These are phyloP conservation scores for Axea sp. DNA, from an alignment of 2,888 invertebrate species.

Conservation along the genomic window DNA sequence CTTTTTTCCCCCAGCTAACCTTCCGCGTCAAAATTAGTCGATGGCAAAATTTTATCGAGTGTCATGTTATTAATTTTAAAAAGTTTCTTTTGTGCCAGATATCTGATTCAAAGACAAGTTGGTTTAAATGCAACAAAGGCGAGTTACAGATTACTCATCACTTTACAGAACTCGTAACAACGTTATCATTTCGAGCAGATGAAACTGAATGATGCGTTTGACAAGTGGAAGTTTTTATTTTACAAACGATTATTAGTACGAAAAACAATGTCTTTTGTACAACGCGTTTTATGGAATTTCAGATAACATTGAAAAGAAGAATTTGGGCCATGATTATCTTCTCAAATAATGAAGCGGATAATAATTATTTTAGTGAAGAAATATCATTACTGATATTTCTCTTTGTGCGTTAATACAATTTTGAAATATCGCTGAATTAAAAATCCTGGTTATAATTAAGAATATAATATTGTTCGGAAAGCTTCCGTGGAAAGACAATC, in stretches of 20 bases:
- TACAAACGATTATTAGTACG: not conserved
- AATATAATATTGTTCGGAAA: no score
- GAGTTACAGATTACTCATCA: conserved; percentile 42
- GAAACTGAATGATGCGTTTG: conserved; percentile 4
- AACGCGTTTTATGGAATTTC: no score
- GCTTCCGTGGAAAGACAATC: no score
- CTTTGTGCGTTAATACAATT: no score
- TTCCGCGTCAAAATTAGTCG: not conserved
- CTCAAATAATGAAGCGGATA: no score
- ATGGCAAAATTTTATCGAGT: conserved; percentile 1
- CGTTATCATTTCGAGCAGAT: conserved; percentile 13
- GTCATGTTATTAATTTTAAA: conserved; percentile 23
- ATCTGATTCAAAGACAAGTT: conserved; percentile 36
- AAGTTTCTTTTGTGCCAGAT: conserved; percentile 14
- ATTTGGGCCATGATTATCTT: no score
- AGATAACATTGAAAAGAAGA: no score
- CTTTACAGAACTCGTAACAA: conserved; percentile 15
- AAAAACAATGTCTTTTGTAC: no score
- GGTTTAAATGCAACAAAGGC: conserved; percentile 29
- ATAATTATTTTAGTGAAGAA: no score
- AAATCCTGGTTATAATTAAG: no score
- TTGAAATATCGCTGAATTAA: no score
- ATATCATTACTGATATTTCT: no score
- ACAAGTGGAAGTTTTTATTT: not conserved
- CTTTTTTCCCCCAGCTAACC: not conserved